These are phyloP conservation scores for Cremastobaeus sp. DNA, from an alignment of 2,888 invertebrate genomes.

Conservation along the genomic window DNA sequence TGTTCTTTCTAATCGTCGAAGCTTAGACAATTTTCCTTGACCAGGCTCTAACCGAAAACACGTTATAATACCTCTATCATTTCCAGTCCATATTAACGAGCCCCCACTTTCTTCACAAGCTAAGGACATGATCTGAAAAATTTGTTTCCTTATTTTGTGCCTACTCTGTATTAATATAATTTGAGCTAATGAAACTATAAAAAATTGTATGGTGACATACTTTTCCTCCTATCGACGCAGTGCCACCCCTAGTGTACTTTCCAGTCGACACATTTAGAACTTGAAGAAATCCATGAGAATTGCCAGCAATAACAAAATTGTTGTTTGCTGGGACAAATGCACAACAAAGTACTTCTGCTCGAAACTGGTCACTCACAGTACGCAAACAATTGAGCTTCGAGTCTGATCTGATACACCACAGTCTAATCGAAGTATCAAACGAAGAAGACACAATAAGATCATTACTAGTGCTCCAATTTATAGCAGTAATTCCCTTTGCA, in stretches of 20 bases:
- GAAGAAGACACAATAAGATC: constrained; percentile 89
- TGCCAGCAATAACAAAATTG: constrained; percentile 90
- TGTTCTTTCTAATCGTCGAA: constrained; percentile 82
- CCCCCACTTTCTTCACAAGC: constrained; percentile 87
- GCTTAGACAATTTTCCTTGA: constrained; percentile 84
- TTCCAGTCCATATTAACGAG: constrained; percentile 87
- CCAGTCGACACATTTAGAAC: constrained; percentile 92
- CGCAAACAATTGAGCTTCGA: constrained; percentile 80
- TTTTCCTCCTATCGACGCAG: constrained; percentile 80
- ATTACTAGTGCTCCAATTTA: constrained; percentile 92
- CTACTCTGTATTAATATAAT: no score
- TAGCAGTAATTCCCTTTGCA: constrained; percentile 86
- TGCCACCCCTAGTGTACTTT: constrained; percentile 83
- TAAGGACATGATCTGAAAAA: constrained; percentile 81
- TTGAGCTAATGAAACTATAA: no score
- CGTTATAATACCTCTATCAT: constrained; percentile 86
- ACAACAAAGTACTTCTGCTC: constrained; percentile 84
- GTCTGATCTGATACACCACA: constrained; percentile 84
- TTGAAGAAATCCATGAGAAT: constrained; percentile 85
- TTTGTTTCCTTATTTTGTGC: no score
- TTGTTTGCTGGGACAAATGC: constrained; percentile 91
- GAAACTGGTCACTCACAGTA: constrained; percentile 82
- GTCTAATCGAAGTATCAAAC: constrained; percentile 85
- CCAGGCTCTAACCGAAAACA: constrained; percentile 85
- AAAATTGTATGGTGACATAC: no score